Evolutionary conservation across 2,113 vertebrate genomes (phyloP), one percentile per base, ranked within the genome.

Genomic region (Tragulus kanchil): DNA sequence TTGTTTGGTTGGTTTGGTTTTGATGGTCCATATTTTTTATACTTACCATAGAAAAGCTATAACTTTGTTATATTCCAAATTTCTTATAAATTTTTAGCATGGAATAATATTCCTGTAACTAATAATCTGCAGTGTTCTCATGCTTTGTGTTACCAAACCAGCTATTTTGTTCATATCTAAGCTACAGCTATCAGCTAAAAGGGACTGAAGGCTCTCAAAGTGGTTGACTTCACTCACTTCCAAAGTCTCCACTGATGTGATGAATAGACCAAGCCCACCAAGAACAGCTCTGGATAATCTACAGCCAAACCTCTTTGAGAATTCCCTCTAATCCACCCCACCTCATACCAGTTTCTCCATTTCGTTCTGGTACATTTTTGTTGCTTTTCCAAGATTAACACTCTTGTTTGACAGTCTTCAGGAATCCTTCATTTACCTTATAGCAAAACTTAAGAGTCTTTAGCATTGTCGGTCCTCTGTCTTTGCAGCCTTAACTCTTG

Each of bases 81-180:
- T 61, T 79, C 67, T 69, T 59, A 79, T 25, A 73, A 75, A 83
- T 79, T 23, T 89, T 95, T 88, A 94, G 54, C 65, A 65, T 48
- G 23, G 59, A 45, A 48, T 65, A 85, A 86, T 90, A 82, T 7
- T 23, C 91, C 28, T 78, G 8, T 86, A 89, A 71, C 17, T 71
- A 36, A 64, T 52, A 59, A 50, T 77, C 58, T 79, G 8, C 45
- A 64, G 64, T 91, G 3, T 7, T 71, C 14, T 25, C 73, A 23
- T 77, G 26, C 36, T 90, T 90, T 79, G 10, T 85, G 42, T 82
- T 75, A 59, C 23, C 58, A 61, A 92, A 77, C 42, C 48, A n/a
- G 65, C 21, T 81, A 59, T 67, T 92, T 69, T 52, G 36, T 78
- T 92, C 28, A 56, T 19, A 50, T 25, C 17, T 83, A 89, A 86